Conservation (phyloP, 2,113 vertebrate genomes). For the Percina caprodes region DNA sequence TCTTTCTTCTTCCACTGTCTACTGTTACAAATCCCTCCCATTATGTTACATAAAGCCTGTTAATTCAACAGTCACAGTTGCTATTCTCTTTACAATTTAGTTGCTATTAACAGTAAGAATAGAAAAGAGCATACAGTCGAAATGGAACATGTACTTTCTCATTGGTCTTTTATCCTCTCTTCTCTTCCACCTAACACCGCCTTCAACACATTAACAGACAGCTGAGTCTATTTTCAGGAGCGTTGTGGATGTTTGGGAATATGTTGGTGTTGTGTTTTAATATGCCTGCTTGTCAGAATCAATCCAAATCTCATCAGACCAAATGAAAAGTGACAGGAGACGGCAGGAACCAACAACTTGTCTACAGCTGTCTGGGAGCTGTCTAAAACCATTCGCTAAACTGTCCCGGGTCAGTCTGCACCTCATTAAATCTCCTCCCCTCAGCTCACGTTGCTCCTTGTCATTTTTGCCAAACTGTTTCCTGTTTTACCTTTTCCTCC, state of each 20-base stretch:
- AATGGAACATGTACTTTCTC: neutral
- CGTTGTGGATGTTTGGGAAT: constrained; percentile 20
- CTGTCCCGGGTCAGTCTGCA: constrained; percentile 30
- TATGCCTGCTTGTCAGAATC: constrained; percentile 48
- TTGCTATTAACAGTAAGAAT: neutral
- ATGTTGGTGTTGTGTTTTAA: constrained; percentile 38
- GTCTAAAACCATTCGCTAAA: constrained; percentile 25
- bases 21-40: too few species aligned
- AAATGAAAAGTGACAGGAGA: constrained; percentile 18
- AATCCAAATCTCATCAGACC: constrained; percentile 16
- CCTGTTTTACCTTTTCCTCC: neutral
- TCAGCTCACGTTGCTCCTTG: neutral
- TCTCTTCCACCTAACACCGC: neutral
- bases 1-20: too few species aligned
- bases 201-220: constrained; percentile 7
- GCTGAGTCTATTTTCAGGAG: constrained; percentile 8
- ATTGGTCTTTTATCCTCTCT: neutral
- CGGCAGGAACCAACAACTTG: constrained; percentile 1
- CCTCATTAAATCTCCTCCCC: neutral
- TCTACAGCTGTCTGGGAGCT: constrained; percentile 38
- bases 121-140: neutral
- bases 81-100: neutral
- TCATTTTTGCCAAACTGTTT: neutral
- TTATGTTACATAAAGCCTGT: neutral
- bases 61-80: neutral